Percentiles rank a stretch among this genome's conserved stretches.
phyloP scores from a whole-genome alignment of 2,888 invertebrate genomes.

The Acanthoscelides obtectus region DNA sequence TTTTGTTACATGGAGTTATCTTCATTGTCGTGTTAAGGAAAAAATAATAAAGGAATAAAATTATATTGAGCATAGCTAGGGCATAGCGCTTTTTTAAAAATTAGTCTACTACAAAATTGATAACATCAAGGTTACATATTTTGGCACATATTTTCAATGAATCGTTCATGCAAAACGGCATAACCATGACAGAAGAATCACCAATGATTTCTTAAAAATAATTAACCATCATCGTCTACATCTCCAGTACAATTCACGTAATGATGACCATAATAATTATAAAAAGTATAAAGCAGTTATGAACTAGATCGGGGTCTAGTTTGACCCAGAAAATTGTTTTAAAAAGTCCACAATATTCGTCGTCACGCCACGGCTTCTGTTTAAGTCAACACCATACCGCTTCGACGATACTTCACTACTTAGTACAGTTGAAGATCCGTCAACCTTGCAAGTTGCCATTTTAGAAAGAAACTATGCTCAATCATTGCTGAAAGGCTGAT shows the following conservation, averaged over 20 bases:
- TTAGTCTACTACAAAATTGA: too few species aligned
- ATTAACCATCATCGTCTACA: conserved; percentile 42
- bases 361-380: not conserved
- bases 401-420: not conserved
- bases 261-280: conserved; percentile 31
- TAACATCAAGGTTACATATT: too few species aligned
- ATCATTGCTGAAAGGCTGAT: not conserved
- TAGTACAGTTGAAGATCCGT: not conserved
- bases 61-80: too few species aligned
- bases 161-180: not conserved
- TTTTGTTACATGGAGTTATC: too few species aligned
- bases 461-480: not conserved
- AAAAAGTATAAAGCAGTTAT: conserved; percentile 49
- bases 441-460: not conserved
- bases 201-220: conserved; percentile 41
- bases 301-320: conserved; percentile 25
- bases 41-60: too few species aligned
- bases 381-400: not conserved
- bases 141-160: too few species aligned
- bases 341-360: not conserved
- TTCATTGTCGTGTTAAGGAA: too few species aligned
- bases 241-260: conserved; percentile 29
- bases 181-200: not conserved
- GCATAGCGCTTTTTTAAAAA: too few species aligned
- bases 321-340: not conserved